phyloP scores from a whole-genome alignment of 2,113 vertebrate genomes.

The Mohoua ochrocephala region DNA sequence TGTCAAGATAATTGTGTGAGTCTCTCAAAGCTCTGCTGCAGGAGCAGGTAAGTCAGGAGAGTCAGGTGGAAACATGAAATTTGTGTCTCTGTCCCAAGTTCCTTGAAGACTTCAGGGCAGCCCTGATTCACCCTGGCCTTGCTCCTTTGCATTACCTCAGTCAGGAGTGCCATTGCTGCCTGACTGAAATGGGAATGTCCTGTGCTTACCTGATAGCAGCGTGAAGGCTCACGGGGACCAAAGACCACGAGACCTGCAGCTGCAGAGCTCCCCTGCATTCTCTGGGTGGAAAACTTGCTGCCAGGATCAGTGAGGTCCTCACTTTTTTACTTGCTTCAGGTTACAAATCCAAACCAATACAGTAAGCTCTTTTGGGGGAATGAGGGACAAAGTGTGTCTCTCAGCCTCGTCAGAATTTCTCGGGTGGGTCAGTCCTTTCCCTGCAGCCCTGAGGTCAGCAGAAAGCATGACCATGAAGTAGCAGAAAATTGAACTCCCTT shows the following conservation, averaged over 20 bases:
- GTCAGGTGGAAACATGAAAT: not conserved
- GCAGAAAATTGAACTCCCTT: not conserved
- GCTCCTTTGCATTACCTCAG: not conserved
- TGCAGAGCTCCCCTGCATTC: not conserved
- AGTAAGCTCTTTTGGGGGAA: not conserved
- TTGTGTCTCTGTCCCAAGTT: fast-evolving
- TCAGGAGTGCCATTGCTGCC: not conserved
- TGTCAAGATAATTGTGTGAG: not conserved
- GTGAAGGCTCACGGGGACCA: fast-evolving
- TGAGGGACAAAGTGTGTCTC: not conserved
- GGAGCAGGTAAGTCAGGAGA: not conserved
- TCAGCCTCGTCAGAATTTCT: not conserved
- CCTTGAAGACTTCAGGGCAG: not conserved
- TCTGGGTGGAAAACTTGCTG: not conserved
- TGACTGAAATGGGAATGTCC: not conserved
- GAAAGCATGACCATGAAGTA: not conserved
- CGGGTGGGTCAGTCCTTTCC: not conserved
- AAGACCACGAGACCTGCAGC: fast-evolving
- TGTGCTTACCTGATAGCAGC: not conserved
- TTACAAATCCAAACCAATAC: not conserved
- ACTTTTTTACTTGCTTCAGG: not conserved
- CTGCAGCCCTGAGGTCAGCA: not conserved
- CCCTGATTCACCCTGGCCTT: not conserved
- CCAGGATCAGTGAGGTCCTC: not conserved
- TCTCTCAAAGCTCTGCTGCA: not conserved